A percentile compares a stretch with the other conserved stretches of the same genome.
phyloP scores from a whole-genome alignment of 1,140 invertebrate species.

The Odontomachus brunneus region DNA sequence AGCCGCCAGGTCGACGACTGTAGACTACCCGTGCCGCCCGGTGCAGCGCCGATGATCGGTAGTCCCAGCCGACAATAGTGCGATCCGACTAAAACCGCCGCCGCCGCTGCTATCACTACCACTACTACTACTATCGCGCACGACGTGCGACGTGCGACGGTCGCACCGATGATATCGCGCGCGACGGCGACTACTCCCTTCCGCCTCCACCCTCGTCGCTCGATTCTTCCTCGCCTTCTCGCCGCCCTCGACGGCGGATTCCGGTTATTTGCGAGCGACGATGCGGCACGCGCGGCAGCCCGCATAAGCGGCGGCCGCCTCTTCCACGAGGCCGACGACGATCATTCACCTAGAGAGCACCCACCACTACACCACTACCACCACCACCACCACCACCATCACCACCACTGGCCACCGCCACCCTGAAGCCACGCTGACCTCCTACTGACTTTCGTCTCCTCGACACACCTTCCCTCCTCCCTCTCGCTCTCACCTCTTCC shows the following conservation, averaged over 20 bases:
- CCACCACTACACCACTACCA: conserved; percentile 68
- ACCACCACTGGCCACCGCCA: conserved; percentile 66
- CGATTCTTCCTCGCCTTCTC: conserved; percentile 49
- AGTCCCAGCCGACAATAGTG: conserved; percentile 33
- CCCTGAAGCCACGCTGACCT: conserved; percentile 73
- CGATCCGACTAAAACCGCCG: conserved; percentile 21
- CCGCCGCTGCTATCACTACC: neutral
- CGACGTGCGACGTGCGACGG: neutral
- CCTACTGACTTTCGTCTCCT: conserved; percentile 69
- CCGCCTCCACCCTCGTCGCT: conserved; percentile 19
- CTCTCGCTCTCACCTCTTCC: conserved; percentile 14
- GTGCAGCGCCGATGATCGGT: conserved; percentile 39
- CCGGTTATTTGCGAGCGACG: conserved; percentile 64
- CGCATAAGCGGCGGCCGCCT: conserved; percentile 73
- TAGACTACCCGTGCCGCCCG: conserved; percentile 36
- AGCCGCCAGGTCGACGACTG: conserved; percentile 72
- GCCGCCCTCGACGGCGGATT: conserved; percentile 50
- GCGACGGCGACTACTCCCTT: conserved; percentile 27
- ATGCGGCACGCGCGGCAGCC: conserved; percentile 69
- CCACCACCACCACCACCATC: conserved; percentile 61
- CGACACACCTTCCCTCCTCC: conserved; percentile 19
- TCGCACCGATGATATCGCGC: conserved; percentile 15
- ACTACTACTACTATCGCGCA: conserved; percentile 13
- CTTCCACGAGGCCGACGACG: conserved; percentile 74
- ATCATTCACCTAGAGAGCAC: conserved; percentile 74